These are phyloP conservation scores for Xestia c-nigrum DNA, from an alignment of 2,888 invertebrate species.

Conservation along the genomic window DNA sequence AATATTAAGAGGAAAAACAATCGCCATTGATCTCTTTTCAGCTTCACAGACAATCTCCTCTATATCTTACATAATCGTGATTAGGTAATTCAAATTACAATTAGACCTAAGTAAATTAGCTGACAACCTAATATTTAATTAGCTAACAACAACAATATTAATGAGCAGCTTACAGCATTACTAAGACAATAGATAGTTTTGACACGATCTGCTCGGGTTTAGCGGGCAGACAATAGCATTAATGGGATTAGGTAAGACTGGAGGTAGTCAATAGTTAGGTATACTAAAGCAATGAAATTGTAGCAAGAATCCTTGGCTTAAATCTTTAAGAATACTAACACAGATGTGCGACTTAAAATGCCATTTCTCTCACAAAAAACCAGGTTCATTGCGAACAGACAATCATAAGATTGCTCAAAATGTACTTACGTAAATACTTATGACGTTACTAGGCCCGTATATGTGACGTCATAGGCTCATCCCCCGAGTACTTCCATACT, in stretches of 20 bases:
- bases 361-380: slow-evolving; percentile 11
- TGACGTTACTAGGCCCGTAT: slow-evolving; percentile 29
- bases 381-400: slow-evolving; percentile 5
- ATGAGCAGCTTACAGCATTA: slow-evolving; percentile 47
- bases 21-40: neutral
- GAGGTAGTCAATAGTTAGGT: neutral
- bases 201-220: slow-evolving; percentile 26
- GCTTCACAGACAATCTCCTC: neutral
- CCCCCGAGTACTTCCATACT: slow-evolving; percentile 27
- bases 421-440: slow-evolving; percentile 35
- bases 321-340: neutral
- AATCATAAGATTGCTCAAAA: slow-evolving; percentile 42
- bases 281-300: neutral
- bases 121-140: slow-evolving; percentile 33
- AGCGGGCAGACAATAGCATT: slow-evolving; percentile 45
- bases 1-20: neutral
- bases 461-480: slow-evolving; percentile 53
- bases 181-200: slow-evolving; percentile 54
- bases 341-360: slow-evolving; percentile 1
- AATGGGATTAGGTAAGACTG: slow-evolving; percentile 38
- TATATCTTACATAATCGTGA: neutral
- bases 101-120: slow-evolving; percentile 3
- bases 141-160: slow-evolving; percentile 39
- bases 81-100: neutral
- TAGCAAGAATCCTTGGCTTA: neutral